A percentile compares a stretch with the other conserved stretches of the same genome.
Conservation (phyloP, 1,140 invertebrate genomes). For the Globodera ellingtonae region DNA sequence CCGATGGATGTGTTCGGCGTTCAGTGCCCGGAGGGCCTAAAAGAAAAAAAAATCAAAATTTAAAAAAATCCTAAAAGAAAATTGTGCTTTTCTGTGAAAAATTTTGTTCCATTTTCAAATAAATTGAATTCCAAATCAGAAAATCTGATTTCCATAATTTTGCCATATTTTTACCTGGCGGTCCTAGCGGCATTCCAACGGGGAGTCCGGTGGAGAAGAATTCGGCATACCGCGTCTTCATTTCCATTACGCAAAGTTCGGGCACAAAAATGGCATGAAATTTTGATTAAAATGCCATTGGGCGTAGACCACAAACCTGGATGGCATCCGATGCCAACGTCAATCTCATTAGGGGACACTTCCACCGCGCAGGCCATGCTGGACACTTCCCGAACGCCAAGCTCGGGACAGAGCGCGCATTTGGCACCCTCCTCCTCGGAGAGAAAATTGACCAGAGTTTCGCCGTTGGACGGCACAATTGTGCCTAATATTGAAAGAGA, state of each 20-base stretch:
- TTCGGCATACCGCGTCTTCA: slow-evolving; percentile 44
- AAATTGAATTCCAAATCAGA: no score
- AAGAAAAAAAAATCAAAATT: background rate
- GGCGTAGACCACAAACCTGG: slow-evolving; percentile 33
- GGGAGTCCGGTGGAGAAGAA: slow-evolving; percentile 25
- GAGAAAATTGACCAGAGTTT: slow-evolving; percentile 51
- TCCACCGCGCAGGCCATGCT: slow-evolving; percentile 52
- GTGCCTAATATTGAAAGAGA: slow-evolving; percentile 41
- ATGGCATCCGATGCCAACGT: slow-evolving; percentile 55
- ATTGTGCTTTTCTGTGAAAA: no score
- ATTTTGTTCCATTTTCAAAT: no score
- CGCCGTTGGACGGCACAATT: slow-evolving; percentile 47
- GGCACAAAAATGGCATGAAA: slow-evolving; percentile 37
- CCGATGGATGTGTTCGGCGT: slow-evolving; percentile 9
- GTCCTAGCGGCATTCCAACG: background rate
- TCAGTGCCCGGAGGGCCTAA: background rate
- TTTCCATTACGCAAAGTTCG: slow-evolving; percentile 47
- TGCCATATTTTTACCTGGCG: background rate
- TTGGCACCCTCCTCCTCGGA: slow-evolving; percentile 46
- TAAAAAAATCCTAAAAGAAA: background rate
- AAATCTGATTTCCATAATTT: no score
- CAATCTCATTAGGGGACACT: slow-evolving; percentile 30
- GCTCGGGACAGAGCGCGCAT: slow-evolving; percentile 51
- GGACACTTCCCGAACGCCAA: slow-evolving; percentile 35
- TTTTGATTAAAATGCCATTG: slow-evolving; percentile 21